phyloP scores from a whole-genome alignment of 2,888 invertebrate species.

The Nephrotoma appendiculata region DNA sequence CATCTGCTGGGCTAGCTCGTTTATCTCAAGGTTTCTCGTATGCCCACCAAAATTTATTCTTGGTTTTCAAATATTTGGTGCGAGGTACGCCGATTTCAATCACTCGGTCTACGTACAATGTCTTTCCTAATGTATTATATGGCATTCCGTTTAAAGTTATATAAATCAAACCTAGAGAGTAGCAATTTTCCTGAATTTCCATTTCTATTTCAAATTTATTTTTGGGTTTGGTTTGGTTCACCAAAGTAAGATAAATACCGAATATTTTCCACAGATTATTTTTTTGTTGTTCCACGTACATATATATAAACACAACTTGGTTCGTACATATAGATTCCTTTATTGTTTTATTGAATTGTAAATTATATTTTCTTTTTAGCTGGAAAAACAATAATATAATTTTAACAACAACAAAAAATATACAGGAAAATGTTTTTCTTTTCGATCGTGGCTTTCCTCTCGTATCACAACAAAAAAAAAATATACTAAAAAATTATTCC shows the following conservation, averaged over 20 bases:
- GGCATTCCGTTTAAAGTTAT: too few relatives aligned
- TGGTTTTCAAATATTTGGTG: too few relatives aligned
- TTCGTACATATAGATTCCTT: not conserved
- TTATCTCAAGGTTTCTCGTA: too few relatives aligned
- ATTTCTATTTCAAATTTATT: not conserved
- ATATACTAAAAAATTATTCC: not conserved
- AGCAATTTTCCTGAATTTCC: not conserved
- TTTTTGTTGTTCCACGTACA: not conserved
- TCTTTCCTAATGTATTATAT: too few relatives aligned
- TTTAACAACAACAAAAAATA: not conserved
- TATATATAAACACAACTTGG: not conserved
- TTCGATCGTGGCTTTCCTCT: not conserved
- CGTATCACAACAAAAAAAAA: not conserved
- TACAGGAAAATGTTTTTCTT: not conserved
- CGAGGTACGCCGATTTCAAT: too few relatives aligned
- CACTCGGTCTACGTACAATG: too few relatives aligned
- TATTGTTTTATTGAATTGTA: not conserved
- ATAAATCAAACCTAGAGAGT: too few relatives aligned
- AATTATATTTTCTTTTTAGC: not conserved
- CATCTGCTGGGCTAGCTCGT: too few relatives aligned
- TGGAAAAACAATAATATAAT: not conserved
- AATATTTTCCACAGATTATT: not conserved
- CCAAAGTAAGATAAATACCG: not conserved
- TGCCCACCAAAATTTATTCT: too few relatives aligned
- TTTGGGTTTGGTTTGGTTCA: not conserved